These are phyloP conservation scores for Atta colombica DNA, from an alignment of 1,140 invertebrate genomes.

Conservation along the genomic window DNA sequence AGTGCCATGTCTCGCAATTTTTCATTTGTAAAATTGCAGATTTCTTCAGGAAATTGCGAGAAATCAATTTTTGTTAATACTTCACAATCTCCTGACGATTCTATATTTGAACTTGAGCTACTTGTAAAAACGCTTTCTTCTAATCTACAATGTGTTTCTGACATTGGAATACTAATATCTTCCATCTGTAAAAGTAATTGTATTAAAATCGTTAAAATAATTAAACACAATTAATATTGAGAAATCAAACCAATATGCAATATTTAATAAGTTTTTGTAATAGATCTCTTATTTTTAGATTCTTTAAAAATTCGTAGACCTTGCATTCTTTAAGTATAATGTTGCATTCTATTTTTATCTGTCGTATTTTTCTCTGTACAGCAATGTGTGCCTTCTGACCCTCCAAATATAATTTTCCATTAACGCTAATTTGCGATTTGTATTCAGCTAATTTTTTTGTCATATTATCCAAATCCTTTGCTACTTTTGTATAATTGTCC, in stretches of 20 bases:
- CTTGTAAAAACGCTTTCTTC: not conserved
- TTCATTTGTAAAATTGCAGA: slow-evolving; percentile 92
- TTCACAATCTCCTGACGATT: not conserved
- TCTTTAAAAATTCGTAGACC: slow-evolving; percentile 79
- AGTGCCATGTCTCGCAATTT: slow-evolving; percentile 93
- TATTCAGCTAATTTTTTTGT: slow-evolving; percentile 88
- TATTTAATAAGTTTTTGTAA: slow-evolving; percentile 17
- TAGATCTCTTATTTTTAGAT: not conserved
- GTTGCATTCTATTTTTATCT: slow-evolving; percentile 94
- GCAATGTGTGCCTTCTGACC: slow-evolving; percentile 94
- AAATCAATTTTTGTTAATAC: slow-evolving; percentile 90
- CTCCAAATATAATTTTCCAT: slow-evolving; percentile 94
- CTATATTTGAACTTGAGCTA: not conserved
- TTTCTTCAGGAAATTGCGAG: slow-evolving; percentile 89
- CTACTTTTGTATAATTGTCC: not conserved
- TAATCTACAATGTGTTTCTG: not conserved
- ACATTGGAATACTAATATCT: slow-evolving; percentile 93
- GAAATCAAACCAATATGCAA: not conserved
- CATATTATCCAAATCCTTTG: not conserved
- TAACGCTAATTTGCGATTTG: slow-evolving; percentile 91
- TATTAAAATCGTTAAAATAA: not conserved
- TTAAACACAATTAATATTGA: not conserved
- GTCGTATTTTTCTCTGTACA: slow-evolving; percentile 94
- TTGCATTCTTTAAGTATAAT: slow-evolving; percentile 96
- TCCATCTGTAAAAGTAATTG: slow-evolving; percentile 90